Conservation (phyloP, 2,888 invertebrate species). For the Oscheius myriophilus region DNA sequence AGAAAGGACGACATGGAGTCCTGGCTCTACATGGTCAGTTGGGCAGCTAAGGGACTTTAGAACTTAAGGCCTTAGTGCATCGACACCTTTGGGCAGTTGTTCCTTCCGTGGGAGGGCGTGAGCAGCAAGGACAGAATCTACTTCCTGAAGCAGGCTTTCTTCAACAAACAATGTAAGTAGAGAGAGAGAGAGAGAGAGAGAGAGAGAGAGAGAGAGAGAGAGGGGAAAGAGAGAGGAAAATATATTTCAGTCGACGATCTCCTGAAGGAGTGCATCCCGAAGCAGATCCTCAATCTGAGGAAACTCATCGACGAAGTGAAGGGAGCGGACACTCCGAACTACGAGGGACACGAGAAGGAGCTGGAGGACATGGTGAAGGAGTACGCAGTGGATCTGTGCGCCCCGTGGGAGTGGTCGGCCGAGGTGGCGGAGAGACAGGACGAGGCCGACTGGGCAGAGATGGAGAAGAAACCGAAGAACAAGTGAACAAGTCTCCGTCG, state of each 20-base stretch:
- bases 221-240: too few relatives aligned
- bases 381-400: conserved; percentile 1
- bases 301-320: conserved; percentile 4
- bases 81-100: not conserved
- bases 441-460: conserved; percentile 10
- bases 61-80: not conserved
- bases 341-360: conserved; percentile 7
- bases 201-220: too few relatives aligned
- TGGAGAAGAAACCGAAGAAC: too few relatives aligned
- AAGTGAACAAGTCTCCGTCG: too few relatives aligned
- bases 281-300: conserved; percentile 9
- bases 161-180: not conserved
- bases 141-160: conserved; percentile 7
- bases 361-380: conserved; percentile 12
- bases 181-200: too few relatives aligned
- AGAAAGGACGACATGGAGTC: conserved; percentile 63
- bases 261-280: conserved; percentile 2
- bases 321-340: not conserved
- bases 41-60: not conserved
- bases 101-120: conserved; percentile 4
- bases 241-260: not conserved
- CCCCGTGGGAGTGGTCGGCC: conserved; percentile 11
- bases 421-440: not conserved
- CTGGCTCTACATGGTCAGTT: conserved; percentile 60
- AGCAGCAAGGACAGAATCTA: conserved; percentile 8